These are phyloP conservation scores for Diarsia mendica DNA, from an alignment of 2,888 invertebrate genomes.

Conservation along the genomic window DNA sequence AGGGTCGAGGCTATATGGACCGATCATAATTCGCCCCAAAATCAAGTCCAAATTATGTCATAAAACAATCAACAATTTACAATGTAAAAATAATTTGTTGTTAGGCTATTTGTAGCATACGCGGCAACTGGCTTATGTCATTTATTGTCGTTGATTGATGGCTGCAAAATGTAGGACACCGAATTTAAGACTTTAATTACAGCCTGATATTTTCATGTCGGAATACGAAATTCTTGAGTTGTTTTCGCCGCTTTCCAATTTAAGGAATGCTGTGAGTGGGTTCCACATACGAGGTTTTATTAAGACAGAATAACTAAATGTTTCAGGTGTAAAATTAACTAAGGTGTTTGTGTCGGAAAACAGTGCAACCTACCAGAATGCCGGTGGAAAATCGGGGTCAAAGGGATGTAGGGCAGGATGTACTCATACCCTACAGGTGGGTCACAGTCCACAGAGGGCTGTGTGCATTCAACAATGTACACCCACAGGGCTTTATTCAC, in stretches of 20 bases:
- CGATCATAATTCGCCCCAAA: constrained; percentile 80
- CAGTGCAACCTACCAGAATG: constrained; percentile 14
- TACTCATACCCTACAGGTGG: constrained; percentile 71
- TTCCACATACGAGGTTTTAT: constrained; percentile 31
- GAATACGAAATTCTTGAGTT: constrained; percentile 45
- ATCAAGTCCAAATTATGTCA: constrained; percentile 78
- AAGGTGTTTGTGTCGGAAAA: constrained; percentile 13
- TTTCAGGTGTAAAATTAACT: constrained; percentile 4
- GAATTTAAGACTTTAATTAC: constrained; percentile 47
- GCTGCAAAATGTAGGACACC: constrained; percentile 47
- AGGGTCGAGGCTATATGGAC: constrained; percentile 79
- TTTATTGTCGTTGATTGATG: constrained; percentile 55
- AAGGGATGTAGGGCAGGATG: constrained; percentile 75
- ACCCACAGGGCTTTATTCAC: constrained; percentile 65
- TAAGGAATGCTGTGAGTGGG: constrained; percentile 13
- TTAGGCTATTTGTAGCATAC: constrained; percentile 39
- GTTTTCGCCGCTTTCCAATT: constrained; percentile 46
- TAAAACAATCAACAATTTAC: constrained; percentile 67
- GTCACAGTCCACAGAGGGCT: constrained; percentile 69
- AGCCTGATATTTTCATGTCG: constrained; percentile 39
- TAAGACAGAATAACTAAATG: constrained; percentile 7
- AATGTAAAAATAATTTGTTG: constrained; percentile 37
- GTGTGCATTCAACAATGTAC: constrained; percentile 81
- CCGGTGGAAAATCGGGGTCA: constrained; percentile 75
- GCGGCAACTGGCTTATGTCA: constrained; percentile 28